Evolutionary conservation across 2,888 invertebrate species (phyloP).

Genomic region (Rutpela maculata): DNA sequence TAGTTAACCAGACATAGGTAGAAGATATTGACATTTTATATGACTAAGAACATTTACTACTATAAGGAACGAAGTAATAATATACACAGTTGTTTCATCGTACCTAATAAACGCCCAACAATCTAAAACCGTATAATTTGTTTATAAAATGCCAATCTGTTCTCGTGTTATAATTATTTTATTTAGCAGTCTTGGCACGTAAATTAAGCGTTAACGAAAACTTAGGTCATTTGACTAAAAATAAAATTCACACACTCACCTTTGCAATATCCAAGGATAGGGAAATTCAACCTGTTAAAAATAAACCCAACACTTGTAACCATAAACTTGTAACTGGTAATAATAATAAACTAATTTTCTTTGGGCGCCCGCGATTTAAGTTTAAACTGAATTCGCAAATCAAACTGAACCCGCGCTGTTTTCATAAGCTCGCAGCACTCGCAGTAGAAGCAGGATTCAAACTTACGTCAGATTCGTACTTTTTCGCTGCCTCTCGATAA

Average conservation of each 20-base stretch:
- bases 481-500: constrained; percentile 48
- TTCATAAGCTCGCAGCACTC: constrained; percentile 46
- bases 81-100: not conserved
- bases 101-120: constrained; percentile 1
- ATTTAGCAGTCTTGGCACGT: constrained; percentile 43
- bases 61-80: not conserved
- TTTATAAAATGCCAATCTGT: constrained; percentile 6
- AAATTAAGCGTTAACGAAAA: constrained; percentile 42
- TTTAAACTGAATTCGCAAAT: constrained; percentile 48
- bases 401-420: constrained; percentile 52
- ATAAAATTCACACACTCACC: constrained; percentile 40
- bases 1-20: not conserved
- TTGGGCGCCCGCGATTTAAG: constrained; percentile 47
- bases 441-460: constrained; percentile 42
- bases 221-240: constrained; percentile 53
- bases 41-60: not conserved
- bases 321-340: constrained; percentile 10
- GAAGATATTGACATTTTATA: not conserved
- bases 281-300: constrained; percentile 37
- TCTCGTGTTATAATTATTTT: constrained; percentile 34
- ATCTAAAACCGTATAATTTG: constrained; percentile 1
- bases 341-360: constrained; percentile 24
- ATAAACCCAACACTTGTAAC: constrained; percentile 28
- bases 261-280: constrained; percentile 32
- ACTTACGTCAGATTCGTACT: constrained; percentile 48